phyloP scores from a whole-genome alignment of 2,888 invertebrate genomes.

The Phasia obesa region DNA sequence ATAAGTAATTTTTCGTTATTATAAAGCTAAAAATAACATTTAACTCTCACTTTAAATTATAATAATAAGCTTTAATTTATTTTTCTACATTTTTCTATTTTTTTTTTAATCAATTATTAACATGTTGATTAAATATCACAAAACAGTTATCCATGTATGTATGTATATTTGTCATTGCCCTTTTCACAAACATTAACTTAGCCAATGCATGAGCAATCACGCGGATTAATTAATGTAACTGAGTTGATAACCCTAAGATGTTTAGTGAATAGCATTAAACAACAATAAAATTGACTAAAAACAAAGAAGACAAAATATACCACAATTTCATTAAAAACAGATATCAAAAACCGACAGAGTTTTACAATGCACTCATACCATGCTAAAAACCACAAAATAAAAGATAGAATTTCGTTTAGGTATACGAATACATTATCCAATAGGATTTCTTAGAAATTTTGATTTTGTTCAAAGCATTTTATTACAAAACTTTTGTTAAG shows the following conservation, averaged over 20 bases:
- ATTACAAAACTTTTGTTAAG: neutral
- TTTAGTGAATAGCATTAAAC: slow-evolving; percentile 15
- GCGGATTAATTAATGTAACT: slow-evolving; percentile 4
- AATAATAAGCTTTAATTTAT: too few species aligned
- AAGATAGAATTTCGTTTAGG: slow-evolving; percentile 54
- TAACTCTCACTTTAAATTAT: too few species aligned
- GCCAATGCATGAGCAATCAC: slow-evolving; percentile 43
- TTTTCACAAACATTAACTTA: slow-evolving; percentile 15
- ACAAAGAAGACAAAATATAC: slow-evolving; percentile 7
- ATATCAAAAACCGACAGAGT: slow-evolving; percentile 25
- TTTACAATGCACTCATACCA: slow-evolving; percentile 16
- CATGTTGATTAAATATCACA: neutral
- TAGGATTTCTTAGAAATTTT: slow-evolving; percentile 41
- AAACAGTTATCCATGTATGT: too few species aligned
- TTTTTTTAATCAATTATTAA: slow-evolving; percentile 11
- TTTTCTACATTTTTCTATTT: too few species aligned
- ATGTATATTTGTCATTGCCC: slow-evolving; percentile 8
- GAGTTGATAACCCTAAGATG: slow-evolving; percentile 38
- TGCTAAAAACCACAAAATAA: slow-evolving; percentile 58
- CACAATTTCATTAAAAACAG: slow-evolving; percentile 52
- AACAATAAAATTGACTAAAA: slow-evolving; percentile 20
- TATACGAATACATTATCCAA: slow-evolving; percentile 12
- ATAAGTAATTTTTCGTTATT: too few species aligned
- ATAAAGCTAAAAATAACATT: too few species aligned
- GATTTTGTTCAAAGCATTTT: neutral